These are phyloP conservation scores for Xenops minutus DNA, from an alignment of 2,797 vertebrate genomes.

Conservation along the genomic window DNA sequence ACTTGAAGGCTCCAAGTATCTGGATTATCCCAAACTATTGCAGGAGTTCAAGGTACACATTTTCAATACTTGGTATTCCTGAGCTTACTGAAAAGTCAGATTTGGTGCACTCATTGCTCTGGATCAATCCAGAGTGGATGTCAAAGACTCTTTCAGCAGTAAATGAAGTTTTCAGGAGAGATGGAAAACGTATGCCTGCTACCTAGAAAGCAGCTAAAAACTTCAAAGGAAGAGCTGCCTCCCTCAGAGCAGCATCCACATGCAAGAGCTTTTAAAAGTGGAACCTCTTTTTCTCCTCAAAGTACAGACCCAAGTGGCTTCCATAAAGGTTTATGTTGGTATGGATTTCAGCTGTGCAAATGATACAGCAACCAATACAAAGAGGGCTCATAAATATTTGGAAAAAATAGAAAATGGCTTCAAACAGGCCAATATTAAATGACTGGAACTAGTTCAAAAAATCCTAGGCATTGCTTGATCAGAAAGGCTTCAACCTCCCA, in stretches of 20 bases:
- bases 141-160: neutral
- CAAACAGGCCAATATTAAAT: neutral
- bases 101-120: neutral
- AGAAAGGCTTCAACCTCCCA: neutral
- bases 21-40: rapidly evolving
- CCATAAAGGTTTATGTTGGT: neutral
- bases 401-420: slow-evolving; percentile 8
- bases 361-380: neutral
- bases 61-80: neutral
- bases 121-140: neutral
- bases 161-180: neutral
- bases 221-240: slow-evolving; percentile 46
- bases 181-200: neutral
- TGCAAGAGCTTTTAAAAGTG: neutral
- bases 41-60: neutral
- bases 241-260: neutral
- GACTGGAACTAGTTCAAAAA: slow-evolving; percentile 20
- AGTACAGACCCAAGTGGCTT: neutral
- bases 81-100: neutral
- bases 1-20: neutral
- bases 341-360: slow-evolving; percentile 46
- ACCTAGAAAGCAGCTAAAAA: neutral
- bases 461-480: neutral
- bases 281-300: neutral
- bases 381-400: neutral